Percentiles rank a stretch among this genome's conserved stretches.
Conservation (phyloP, 2,888 invertebrate species). For the Bedellia somnulentella region DNA sequence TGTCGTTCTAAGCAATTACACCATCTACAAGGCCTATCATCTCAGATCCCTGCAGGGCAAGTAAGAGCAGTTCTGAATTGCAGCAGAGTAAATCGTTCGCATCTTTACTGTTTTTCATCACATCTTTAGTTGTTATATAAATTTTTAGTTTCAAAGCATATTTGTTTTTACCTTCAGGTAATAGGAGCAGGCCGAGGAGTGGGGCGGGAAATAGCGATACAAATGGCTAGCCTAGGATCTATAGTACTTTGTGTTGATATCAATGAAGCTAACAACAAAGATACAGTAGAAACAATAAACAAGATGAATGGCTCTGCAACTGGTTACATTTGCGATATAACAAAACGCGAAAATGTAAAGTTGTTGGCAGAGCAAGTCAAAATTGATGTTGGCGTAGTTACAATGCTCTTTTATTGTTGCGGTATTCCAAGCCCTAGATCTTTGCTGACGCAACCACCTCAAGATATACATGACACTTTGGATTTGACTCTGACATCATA, state of each 20-base stretch:
- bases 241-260: constrained; percentile 69
- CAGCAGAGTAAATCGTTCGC: no score
- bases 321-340: constrained; percentile 59
- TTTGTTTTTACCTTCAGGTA: constrained; percentile 57
- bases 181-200: constrained; percentile 73
- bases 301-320: constrained; percentile 44
- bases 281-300: constrained; percentile 45
- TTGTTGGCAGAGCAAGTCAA: constrained; percentile 36
- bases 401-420: constrained; percentile 66
- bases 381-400: constrained; percentile 57
- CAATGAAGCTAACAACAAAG: constrained; percentile 49
- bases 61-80: no score
- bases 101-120: no score
- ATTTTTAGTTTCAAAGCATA: no score
- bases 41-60: no score
- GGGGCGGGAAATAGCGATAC: constrained; percentile 64
- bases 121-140: no score
- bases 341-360: constrained; percentile 17
- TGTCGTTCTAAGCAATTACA: no score
- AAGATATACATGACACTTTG: constrained; percentile 55
- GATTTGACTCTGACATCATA: constrained; percentile 64
- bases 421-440: constrained; percentile 65
- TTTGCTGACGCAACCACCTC: constrained; percentile 45
- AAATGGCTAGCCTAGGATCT: constrained; percentile 59
- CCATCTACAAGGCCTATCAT: no score